These are phyloP conservation scores for Kryptolebias marmoratus DNA, from an alignment of 2,113 vertebrate species.

Conservation along the genomic window DNA sequence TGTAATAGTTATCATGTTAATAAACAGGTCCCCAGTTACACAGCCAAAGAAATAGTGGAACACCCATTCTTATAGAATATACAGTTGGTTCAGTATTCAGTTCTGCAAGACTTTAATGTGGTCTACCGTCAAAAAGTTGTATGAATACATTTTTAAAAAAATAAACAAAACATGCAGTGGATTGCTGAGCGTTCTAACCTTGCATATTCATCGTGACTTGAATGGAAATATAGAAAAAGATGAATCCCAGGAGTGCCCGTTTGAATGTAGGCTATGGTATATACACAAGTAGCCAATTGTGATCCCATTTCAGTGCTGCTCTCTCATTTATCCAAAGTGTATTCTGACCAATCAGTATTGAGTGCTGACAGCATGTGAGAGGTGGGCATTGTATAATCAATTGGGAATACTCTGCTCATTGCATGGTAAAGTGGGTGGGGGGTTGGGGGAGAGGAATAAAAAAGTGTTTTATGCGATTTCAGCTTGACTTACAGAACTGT, in stretches of 20 bases:
- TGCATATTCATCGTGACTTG: background rate
- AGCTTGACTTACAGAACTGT: slow-evolving; percentile 66
- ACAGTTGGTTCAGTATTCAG: too few species aligned
- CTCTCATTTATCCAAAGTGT: slow-evolving; percentile 8
- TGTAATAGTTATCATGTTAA: too few species aligned
- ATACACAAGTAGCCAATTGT: slow-evolving; percentile 5
- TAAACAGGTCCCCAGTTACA: too few species aligned
- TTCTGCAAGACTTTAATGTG: background rate
- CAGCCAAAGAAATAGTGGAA: too few species aligned
- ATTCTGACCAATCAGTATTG: slow-evolving; percentile 28
- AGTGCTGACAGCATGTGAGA: slow-evolving; percentile 23
- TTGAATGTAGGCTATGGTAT: slow-evolving; percentile 2
- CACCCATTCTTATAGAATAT: too few species aligned
- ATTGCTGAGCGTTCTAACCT: background rate
- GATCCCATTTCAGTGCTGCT: slow-evolving; percentile 3
- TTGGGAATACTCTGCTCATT: slow-evolving; percentile 56
- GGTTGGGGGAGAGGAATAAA: slow-evolving; percentile 14
- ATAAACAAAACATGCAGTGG: background rate
- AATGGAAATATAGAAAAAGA: background rate
- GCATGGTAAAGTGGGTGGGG: slow-evolving; percentile 52
- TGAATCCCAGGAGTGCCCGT: background rate
- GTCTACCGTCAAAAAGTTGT: background rate
- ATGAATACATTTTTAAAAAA: background rate
- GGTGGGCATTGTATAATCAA: slow-evolving; percentile 47
- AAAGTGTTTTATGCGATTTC: slow-evolving; percentile 68